Conservation (phyloP, 2,888 invertebrate species). For the Melikaiella ostensackeni region DNA sequence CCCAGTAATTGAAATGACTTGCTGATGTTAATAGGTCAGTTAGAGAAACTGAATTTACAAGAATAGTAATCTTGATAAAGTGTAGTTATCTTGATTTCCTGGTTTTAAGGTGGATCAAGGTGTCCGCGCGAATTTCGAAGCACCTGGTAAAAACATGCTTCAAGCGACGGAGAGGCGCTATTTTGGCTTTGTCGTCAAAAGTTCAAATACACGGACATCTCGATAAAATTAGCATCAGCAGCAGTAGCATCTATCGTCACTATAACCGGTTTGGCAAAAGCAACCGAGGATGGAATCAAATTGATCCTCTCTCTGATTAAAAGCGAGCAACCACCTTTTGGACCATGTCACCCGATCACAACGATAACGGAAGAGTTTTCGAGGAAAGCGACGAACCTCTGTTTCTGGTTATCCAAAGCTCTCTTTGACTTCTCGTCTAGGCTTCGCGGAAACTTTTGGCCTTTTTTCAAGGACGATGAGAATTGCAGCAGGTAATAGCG, state of each 20-base stretch:
- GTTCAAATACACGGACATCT: conserved; percentile 55
- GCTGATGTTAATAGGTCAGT: neutral
- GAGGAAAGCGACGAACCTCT: conserved; percentile 18
- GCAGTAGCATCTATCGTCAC: conserved; percentile 25
- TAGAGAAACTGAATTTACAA: neutral
- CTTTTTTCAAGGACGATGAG: neutral
- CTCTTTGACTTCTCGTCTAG: conserved; percentile 44
- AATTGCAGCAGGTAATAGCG: conserved; percentile 47
- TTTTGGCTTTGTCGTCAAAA: conserved; percentile 50
- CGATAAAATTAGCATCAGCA: conserved; percentile 49
- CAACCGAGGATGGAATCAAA: conserved; percentile 16
- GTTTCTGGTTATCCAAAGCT: conserved; percentile 25
- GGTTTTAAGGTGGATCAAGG: neutral
- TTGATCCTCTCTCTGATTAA: neutral
- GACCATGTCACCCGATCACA: conserved; percentile 6
- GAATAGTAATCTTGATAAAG: neutral
- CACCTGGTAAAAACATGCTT: conserved; percentile 2
- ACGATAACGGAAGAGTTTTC: neutral
- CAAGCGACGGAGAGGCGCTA: conserved; percentile 34
- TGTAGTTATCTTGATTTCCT: neutral
- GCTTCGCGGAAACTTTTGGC: conserved; percentile 29
- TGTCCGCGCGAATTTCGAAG: neutral
- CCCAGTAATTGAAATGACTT: neutral
- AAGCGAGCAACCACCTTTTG: conserved; percentile 34
- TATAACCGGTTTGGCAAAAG: conserved; percentile 37